Percentiles rank a stretch among this genome's conserved stretches.
phyloP scores from a whole-genome alignment of 2,113 vertebrate genomes.

The Campylorhamphus procurvoides region DNA sequence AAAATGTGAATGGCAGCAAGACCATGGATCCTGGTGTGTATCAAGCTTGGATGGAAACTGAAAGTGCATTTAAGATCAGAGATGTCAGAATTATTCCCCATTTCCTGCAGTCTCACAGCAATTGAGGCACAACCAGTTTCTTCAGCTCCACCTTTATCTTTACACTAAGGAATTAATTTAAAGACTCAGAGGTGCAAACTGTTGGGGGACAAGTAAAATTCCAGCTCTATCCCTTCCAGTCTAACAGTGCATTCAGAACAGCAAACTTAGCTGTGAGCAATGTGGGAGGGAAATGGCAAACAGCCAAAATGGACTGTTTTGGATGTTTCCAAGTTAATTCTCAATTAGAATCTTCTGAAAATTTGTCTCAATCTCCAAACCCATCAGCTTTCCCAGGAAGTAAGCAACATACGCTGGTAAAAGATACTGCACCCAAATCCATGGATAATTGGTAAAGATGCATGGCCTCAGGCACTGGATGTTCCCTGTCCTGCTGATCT shows the following conservation, averaged over 20 bases:
- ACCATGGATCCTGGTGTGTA: not conserved
- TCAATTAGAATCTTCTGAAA: not conserved
- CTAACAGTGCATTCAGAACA: not conserved
- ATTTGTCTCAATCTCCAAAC: not conserved
- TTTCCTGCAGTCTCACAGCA: not conserved
- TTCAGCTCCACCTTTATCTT: not conserved
- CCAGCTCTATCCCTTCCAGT: not conserved
- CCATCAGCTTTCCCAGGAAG: not conserved
- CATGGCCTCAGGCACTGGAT: not conserved
- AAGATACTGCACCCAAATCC: not conserved
- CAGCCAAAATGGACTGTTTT: not conserved
- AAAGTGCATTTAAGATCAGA: not conserved
- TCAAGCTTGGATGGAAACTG: not conserved
- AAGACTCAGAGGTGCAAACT: not conserved
- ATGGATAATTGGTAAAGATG: not conserved
- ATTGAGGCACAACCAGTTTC: not conserved
- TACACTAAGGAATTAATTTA: not conserved
- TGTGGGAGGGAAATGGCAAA: not conserved
- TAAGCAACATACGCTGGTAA: not conserved
- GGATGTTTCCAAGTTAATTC: accelerated
- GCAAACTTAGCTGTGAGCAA: not conserved
- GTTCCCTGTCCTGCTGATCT: not conserved
- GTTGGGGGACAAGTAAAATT: not conserved
- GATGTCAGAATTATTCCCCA: constrained; percentile 59
- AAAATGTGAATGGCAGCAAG: not conserved